These are phyloP conservation scores for Erpetoichthys calabaricus DNA, from an alignment of 2,797 vertebrate genomes.

Conservation along the genomic window DNA sequence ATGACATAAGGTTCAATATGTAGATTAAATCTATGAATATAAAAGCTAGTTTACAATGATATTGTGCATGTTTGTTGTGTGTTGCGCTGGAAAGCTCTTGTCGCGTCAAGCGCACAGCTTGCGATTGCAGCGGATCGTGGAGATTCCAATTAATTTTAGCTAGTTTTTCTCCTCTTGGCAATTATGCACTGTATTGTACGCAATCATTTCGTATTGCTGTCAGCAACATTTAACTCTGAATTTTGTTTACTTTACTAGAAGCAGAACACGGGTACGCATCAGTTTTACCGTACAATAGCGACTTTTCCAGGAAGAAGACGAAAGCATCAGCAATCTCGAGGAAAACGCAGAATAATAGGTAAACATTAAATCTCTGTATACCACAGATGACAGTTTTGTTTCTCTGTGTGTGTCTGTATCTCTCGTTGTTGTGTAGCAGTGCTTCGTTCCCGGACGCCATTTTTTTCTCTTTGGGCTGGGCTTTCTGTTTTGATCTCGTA, in stretches of 20 bases:
- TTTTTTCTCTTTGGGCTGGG: constrained; percentile 60
- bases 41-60: too few species aligned
- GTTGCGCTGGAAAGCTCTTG: neutral
- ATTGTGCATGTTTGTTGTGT: neutral
- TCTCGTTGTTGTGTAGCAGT: neutral
- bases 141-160: too few species aligned
- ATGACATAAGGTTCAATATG: too few species aligned
- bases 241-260: constrained; percentile 51
- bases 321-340: constrained; percentile 78
- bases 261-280: constrained; percentile 97
- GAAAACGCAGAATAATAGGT: constrained; percentile 88
- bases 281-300: constrained; percentile 82
- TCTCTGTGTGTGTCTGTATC: constrained; percentile 18
- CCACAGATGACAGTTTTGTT: constrained; percentile 20
- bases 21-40: too few species aligned
- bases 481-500: constrained; percentile 69
- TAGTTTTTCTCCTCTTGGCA: neutral
- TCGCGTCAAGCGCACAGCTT: neutral
- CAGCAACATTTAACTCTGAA: constrained; percentile 15
- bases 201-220: neutral
- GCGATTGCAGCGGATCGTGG: too few species aligned
- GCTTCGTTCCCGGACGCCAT: constrained; percentile 31
- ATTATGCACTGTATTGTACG: neutral
- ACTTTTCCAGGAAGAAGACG: constrained; percentile 89
- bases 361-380: constrained; percentile 33